These are phyloP conservation scores for Norana najaformis DNA, from an alignment of 2,888 invertebrate genomes.

Conservation along the genomic window DNA sequence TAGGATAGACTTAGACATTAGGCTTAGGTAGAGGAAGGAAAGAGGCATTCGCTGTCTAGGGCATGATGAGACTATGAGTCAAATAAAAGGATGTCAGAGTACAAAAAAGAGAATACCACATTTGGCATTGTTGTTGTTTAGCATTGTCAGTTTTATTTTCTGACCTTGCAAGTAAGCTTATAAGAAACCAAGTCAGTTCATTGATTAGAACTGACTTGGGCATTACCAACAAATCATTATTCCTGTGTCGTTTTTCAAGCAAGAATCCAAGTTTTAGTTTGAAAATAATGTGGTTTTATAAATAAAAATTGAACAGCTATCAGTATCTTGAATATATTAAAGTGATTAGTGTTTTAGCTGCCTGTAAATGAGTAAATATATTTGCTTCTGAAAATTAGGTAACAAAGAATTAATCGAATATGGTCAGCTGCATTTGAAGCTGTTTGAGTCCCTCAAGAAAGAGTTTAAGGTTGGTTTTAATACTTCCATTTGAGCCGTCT, in stretches of 20 bases:
- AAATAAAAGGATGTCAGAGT: too few species aligned
- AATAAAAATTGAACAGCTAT: neutral
- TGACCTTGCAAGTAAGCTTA: neutral
- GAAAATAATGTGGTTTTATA: neutral
- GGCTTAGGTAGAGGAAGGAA: too few species aligned
- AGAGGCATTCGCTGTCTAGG: too few species aligned
- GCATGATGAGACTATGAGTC: too few species aligned
- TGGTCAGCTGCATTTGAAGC: constrained; percentile 66
- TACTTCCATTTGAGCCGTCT: neutral
- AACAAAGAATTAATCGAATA: constrained; percentile 60
- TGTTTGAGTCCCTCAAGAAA: constrained; percentile 70
- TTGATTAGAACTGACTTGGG: neutral
- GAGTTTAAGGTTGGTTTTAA: constrained; percentile 67
- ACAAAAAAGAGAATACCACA: too few species aligned
- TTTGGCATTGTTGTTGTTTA: neutral
- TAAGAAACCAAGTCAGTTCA: neutral
- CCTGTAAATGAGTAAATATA: too few species aligned
- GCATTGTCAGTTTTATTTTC: neutral
- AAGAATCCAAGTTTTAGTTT: neutral
- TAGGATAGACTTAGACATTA: too few species aligned
- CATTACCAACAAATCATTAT: neutral
- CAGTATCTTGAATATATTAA: neutral
- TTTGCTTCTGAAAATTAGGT: constrained; percentile 28
- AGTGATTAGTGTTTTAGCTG: neutral
- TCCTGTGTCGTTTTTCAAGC: neutral